Conservation (phyloP, 2,888 invertebrate species). For the Amaurobius ferox region DNA sequence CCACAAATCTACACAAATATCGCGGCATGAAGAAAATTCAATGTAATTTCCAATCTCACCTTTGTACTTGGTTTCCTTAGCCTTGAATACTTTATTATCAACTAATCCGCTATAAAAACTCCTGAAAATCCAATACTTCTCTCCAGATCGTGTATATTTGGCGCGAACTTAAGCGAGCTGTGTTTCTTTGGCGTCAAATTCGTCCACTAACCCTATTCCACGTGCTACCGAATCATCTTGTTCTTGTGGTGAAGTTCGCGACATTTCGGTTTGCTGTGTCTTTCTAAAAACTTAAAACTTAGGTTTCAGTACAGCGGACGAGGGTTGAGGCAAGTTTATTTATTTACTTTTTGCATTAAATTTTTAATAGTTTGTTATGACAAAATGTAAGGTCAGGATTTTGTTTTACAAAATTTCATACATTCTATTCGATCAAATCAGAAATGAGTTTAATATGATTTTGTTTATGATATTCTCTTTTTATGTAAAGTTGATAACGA, state of each 20-base stretch:
- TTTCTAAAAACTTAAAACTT: not conserved
- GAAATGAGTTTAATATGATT: too few species aligned
- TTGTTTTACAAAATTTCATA: too few species aligned
- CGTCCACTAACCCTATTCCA: constrained; percentile 37
- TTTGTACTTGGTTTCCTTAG: not conserved
- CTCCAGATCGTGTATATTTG: not conserved
- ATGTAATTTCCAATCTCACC: too few species aligned
- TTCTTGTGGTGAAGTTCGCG: constrained; percentile 1
- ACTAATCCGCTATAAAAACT: not conserved
- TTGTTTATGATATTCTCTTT: too few species aligned
- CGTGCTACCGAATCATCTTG: constrained; percentile 39
- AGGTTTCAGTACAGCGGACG: not conserved
- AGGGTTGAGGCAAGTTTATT: not conserved
- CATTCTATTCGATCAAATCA: too few species aligned
- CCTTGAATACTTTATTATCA: not conserved
- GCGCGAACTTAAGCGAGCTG: not conserved
- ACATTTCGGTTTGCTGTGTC: not conserved
- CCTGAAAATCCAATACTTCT: not conserved
- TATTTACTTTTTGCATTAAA: too few species aligned
- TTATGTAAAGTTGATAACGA: too few species aligned
- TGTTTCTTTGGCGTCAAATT: not conserved
- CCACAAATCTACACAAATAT: too few species aligned
- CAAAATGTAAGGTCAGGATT: too few species aligned
- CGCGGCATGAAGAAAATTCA: too few species aligned
- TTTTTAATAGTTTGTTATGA: too few species aligned